phyloP scores from a whole-genome alignment of 2,888 invertebrate genomes.

The Macroteleia sp. region DNA sequence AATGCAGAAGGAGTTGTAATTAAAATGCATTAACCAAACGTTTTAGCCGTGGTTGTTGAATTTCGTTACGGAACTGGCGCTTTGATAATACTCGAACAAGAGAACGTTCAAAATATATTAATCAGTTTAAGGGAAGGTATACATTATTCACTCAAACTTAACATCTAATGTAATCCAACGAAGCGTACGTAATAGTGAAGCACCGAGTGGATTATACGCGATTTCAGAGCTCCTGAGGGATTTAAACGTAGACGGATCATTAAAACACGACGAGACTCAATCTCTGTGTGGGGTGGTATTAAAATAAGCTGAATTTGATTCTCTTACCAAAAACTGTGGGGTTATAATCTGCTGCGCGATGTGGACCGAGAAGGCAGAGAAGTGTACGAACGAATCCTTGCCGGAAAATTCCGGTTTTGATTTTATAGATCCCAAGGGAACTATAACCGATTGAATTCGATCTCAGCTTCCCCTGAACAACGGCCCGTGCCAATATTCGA shows the following conservation, averaged over 20 bases:
- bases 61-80: constrained; percentile 35
- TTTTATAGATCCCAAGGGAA: constrained; percentile 62
- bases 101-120: constrained; percentile 61
- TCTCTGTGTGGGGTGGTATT: constrained; percentile 63
- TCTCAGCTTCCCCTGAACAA: constrained; percentile 43
- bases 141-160: constrained; percentile 62
- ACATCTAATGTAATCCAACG: constrained; percentile 61
- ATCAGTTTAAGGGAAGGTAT: constrained; percentile 62
- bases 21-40: constrained; percentile 52
- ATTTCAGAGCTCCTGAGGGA: constrained; percentile 61
- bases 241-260: constrained; percentile 66
- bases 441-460: constrained; percentile 54
- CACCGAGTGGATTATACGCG: constrained; percentile 64
- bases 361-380: neutral
- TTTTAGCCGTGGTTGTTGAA: constrained; percentile 43
- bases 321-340: constrained; percentile 62
- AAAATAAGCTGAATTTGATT: constrained; percentile 72
- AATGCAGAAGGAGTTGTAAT: constrained; percentile 38
- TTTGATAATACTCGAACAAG: constrained; percentile 60
- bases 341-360: constrained; percentile 61
- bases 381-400: neutral
- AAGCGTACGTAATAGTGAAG: constrained; percentile 61
- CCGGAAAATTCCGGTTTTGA: constrained; percentile 56
- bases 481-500: constrained; percentile 40
- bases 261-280: constrained; percentile 62